Base-by-base conservation (phyloP, 2,888 invertebrate genomes). In the Biston betularia region DNA sequence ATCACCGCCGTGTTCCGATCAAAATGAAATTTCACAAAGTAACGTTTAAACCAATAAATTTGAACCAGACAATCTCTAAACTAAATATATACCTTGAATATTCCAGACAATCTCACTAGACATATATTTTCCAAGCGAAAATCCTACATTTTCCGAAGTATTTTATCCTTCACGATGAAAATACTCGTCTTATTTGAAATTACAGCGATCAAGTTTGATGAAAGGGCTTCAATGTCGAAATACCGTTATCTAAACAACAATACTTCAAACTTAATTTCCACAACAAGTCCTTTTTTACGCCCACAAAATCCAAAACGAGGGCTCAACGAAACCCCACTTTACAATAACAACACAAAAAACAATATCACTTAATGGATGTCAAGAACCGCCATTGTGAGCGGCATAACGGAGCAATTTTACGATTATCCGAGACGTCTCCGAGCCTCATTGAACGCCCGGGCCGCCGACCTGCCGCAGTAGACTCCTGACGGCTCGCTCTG, bases 341-440 rank as follows among this genome's bases (percentile, higher is more conserved):
- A 70, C 68, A 70, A 71, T 69, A 67, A 69, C 65, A 66, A 72
- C 58, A 60, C 63, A 71, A 72, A 71, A 72, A 69, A 74, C 68
- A 70, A 76, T 71, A 76, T 70, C 75, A 67, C 67, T 67, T 72
- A 73, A 73, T 70, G 68, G 68, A 73, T 65, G 70, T 71, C 69
- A 71, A 75, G 70, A 62, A 61, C 56, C 56, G 52, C 65, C 67
- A 74, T 72, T 71, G 65, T 71, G 65, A 76, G 67, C 65, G 68
- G 70, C 70, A 80, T 76, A 78, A 76, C 75, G 69, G 74, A 75
- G 75, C 79, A 78, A 79, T 80, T 81, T 84, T 75, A 79, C 77
- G 83, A 84, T 85, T 81, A 83, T 83, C 77, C 72, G 67, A 67
- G 68, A 69, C 74, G 57, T 56, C 53, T 38, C 62, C 42, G 73